These are phyloP conservation scores for Myotis pilosus DNA, from an alignment of 2,797 vertebrate species.

Conservation along the genomic window DNA sequence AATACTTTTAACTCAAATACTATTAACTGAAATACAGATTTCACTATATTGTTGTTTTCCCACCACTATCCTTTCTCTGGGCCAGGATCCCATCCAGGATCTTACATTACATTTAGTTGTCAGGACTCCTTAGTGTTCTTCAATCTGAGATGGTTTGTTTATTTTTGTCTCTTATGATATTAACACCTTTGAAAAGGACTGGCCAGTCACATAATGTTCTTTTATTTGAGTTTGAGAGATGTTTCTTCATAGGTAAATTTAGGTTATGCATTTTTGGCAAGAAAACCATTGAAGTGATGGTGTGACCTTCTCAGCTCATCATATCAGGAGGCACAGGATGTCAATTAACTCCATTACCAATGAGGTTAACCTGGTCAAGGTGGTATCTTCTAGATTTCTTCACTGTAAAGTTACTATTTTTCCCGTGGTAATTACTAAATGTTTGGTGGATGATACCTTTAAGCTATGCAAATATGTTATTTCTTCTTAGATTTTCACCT, in stretches of 20 bases:
- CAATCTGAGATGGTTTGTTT: not conserved
- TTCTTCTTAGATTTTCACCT: not conserved
- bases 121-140: not conserved
- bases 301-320: no score
- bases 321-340: no score
- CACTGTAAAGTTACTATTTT: not conserved
- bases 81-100: not conserved
- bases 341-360: not conserved
- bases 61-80: not conserved
- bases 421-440: not conserved
- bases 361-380: not conserved
- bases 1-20: not conserved
- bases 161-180: not conserved
- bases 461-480: not conserved
- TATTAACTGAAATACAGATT: not conserved
- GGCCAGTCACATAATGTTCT: not conserved
- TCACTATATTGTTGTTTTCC: constrained; percentile 7
- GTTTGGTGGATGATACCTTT: not conserved
- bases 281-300: not conserved
- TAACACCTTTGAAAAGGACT: constrained; percentile 27
- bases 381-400: not conserved
- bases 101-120: not conserved
- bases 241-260: not conserved
- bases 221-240: constrained; percentile 5
- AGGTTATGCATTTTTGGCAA: not conserved